Percentiles rank a stretch among this genome's conserved stretches.
Evolutionary conservation across 2,888 invertebrate genomes (phyloP).

Genomic region (Theretra japonica): DNA sequence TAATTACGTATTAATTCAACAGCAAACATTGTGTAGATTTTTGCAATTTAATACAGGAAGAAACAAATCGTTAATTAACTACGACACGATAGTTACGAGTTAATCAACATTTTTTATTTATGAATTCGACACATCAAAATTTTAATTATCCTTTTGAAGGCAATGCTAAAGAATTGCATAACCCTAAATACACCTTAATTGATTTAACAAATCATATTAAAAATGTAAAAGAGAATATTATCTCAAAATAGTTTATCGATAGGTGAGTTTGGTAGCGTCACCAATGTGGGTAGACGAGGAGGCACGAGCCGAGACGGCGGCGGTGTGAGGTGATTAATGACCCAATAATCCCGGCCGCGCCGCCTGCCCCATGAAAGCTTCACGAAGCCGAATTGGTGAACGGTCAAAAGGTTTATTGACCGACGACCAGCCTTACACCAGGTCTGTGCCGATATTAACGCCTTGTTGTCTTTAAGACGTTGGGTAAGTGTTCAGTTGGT

Average conservation of each 20-base stretch:
- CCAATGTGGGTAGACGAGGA: conserved; percentile 41
- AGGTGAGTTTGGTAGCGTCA: conserved; percentile 38
- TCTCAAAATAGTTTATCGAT: conserved; percentile 46
- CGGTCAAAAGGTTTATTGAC: conserved; percentile 84
- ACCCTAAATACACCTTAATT: no score
- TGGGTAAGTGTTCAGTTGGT: background rate
- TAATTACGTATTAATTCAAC: no score
- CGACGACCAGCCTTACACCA: conserved; percentile 61
- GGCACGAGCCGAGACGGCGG: conserved; percentile 40
- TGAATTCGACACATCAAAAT: no score
- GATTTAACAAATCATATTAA: no score
- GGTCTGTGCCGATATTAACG: conserved; percentile 16
- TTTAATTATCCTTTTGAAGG: no score
- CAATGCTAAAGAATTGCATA: no score
- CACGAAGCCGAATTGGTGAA: conserved; percentile 84
- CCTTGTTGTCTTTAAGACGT: conserved; percentile 11
- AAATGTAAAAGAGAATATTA: background rate
- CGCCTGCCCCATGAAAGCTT: conserved; percentile 76
- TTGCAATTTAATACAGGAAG: no score
- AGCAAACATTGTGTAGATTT: no score
- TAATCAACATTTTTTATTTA: no score
- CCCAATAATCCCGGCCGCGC: conserved; percentile 78
- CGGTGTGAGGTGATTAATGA: conserved; percentile 78
- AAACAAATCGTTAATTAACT: no score
- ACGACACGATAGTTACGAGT: no score